Percentiles rank a stretch among this genome's conserved stretches.
These are phyloP conservation scores for Leptopterna dolabrata DNA, from an alignment of 2,888 invertebrate species.

Conservation along the genomic window DNA sequence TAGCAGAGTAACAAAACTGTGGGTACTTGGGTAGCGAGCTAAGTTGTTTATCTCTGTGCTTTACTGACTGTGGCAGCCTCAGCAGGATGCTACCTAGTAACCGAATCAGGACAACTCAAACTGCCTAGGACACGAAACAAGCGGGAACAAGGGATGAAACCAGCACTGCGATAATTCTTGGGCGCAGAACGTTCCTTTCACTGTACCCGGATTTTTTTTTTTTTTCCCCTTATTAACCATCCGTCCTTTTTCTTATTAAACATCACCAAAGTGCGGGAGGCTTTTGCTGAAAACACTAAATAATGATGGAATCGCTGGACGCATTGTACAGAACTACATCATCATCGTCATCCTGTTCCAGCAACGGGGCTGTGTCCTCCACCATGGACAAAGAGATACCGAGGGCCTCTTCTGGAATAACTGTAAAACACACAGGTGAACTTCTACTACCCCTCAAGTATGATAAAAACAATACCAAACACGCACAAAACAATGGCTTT, in stretches of 20 bases:
- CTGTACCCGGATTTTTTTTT: background rate
- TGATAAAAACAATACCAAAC: background rate
- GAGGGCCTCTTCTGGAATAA: constrained; percentile 6
- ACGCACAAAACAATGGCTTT: background rate
- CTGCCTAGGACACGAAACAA: background rate
- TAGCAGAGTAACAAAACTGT: too few species aligned
- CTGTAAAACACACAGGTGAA: constrained; percentile 23
- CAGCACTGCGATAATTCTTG: background rate
- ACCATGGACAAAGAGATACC: constrained; percentile 1
- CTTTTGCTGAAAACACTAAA: background rate
- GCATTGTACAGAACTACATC: constrained; percentile 53
- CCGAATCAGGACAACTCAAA: background rate
- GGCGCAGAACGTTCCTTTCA: background rate
- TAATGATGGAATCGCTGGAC: constrained; percentile 47
- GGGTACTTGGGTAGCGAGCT: too few species aligned
- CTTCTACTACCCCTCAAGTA: constrained; percentile 4
- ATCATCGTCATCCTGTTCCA: constrained; percentile 42
- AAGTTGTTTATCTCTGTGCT: too few species aligned
- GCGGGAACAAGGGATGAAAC: background rate
- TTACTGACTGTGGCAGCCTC: too few species aligned
- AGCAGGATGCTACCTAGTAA: too few species aligned
- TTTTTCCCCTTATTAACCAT: too few species aligned
- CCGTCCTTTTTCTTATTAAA: too few species aligned
- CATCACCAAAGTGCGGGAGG: too few species aligned
- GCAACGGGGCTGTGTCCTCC: constrained; percentile 44